phyloP scores from a whole-genome alignment of 2,888 invertebrate genomes.

The Diabrotica balteata region DNA sequence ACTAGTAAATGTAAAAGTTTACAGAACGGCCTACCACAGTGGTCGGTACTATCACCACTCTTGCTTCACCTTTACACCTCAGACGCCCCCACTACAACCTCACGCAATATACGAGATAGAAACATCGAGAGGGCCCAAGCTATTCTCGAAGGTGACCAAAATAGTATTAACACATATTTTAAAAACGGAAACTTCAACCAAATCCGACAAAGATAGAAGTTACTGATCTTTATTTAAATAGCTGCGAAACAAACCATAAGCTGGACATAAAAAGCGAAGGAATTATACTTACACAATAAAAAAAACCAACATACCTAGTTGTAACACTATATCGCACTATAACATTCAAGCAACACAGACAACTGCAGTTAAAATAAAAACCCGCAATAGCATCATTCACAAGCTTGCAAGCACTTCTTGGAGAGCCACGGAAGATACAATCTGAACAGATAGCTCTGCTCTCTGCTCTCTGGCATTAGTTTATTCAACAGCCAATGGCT shows the following conservation, averaged over 20 bases:
- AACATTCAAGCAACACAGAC: not conserved
- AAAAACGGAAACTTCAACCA: not conserved
- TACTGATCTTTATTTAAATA: not conserved
- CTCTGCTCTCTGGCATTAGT: slow-evolving; percentile 1
- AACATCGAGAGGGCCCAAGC: no score
- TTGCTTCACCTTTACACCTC: no score
- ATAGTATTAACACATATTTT: not conserved
- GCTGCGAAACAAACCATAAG: not conserved
- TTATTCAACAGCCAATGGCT: not conserved
- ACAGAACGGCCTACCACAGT: no score
- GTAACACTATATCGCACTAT: not conserved
- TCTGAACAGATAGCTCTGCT: not conserved
- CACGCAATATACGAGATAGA: no score
- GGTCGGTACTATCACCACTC: no score
- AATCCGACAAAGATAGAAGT: not conserved
- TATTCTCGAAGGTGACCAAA: no score
- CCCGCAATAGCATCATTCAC: not conserved
- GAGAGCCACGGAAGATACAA: not conserved
- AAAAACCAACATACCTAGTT: not conserved
- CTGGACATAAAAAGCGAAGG: not conserved
- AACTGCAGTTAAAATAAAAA: not conserved
- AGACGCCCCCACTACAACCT: no score
- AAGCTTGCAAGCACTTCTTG: not conserved
- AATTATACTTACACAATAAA: not conserved
- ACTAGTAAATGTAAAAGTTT: no score